A percentile compares a stretch with the other conserved stretches of the same genome.
These are phyloP conservation scores for Hypothenemus hampei DNA, from an alignment of 1,140 invertebrate genomes.

Conservation along the genomic window DNA sequence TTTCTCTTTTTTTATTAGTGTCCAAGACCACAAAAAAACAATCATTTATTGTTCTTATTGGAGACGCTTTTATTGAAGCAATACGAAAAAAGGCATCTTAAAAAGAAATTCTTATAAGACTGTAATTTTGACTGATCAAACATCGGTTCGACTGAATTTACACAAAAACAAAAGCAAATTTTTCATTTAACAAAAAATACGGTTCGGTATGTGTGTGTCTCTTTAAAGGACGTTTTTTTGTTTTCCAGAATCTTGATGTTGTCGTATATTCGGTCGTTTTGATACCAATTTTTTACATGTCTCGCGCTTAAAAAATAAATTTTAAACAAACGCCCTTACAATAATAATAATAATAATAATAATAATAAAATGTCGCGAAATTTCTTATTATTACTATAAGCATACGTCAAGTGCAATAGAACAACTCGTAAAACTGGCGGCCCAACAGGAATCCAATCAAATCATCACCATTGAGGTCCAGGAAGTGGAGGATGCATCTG, in stretches of 20 bases:
- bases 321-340: neutral
- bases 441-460: constrained; percentile 33
- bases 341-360: no score
- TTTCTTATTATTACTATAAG: no score
- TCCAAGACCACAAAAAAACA: no score
- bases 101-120: constrained; percentile 33
- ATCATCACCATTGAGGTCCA: constrained; percentile 40
- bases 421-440: constrained; percentile 36
- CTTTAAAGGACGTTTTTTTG: constrained; percentile 28
- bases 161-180: no score
- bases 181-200: constrained; percentile 31
- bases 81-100: constrained; percentile 13
- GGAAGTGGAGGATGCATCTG: constrained; percentile 41
- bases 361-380: no score
- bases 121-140: constrained; percentile 35
- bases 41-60: constrained; percentile 2
- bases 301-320: neutral
- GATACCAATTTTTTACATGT: constrained; percentile 1
- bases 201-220: no score
- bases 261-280: constrained; percentile 16
- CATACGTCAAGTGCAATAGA: no score
- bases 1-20: neutral
- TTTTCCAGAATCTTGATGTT: constrained; percentile 27
- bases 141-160: constrained; percentile 38
- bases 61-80: constrained; percentile 29